A percentile compares a stretch with the other conserved stretches of the same genome.
phyloP scores from a whole-genome alignment of 2,113 vertebrate genomes.

The Psammodynastes pulverulentus region DNA sequence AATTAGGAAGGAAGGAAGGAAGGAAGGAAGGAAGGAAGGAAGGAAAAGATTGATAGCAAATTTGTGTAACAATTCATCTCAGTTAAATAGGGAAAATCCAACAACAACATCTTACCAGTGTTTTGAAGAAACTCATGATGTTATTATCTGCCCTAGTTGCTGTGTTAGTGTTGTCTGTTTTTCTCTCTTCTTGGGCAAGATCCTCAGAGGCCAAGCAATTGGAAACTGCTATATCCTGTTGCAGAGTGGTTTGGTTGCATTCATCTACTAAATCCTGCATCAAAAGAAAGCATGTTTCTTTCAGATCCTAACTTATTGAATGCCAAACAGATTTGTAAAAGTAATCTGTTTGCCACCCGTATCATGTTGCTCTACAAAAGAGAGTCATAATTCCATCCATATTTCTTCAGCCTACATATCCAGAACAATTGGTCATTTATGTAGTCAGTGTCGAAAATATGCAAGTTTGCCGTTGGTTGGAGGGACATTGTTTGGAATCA shows the following conservation, averaged over 20 bases:
- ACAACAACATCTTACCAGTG: constrained; percentile 77
- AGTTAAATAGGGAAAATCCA: neutral
- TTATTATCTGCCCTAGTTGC: constrained; percentile 63
- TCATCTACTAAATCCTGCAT: constrained; percentile 65
- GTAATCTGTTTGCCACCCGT: constrained; percentile 54
- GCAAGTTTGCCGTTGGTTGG: constrained; percentile 45
- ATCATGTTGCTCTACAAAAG: constrained; percentile 53
- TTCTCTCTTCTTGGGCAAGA: constrained; percentile 26
- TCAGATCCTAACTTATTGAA: constrained; percentile 48
- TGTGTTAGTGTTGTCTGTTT: constrained; percentile 55
- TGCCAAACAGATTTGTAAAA: constrained; percentile 53
- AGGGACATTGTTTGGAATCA: constrained; percentile 52
- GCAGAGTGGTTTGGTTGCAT: constrained; percentile 30
- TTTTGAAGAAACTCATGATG: constrained; percentile 99
- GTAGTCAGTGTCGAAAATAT: constrained; percentile 41
- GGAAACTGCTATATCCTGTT: constrained; percentile 27
- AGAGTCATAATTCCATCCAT: constrained; percentile 76
- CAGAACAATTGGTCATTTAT: constrained; percentile 69
- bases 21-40: neutral
- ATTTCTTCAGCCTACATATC: constrained; percentile 70
- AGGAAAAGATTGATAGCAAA: neutral
- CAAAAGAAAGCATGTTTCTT: constrained; percentile 41
- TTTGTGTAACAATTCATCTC: neutral
- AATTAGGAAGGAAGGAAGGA: neutral
- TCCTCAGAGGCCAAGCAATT: constrained; percentile 20